Evolutionary conservation across 1,140 invertebrate genomes (phyloP), one percentile per base, ranked within the genome.

Genomic region (Mizuhopecten yessoensis): DNA sequence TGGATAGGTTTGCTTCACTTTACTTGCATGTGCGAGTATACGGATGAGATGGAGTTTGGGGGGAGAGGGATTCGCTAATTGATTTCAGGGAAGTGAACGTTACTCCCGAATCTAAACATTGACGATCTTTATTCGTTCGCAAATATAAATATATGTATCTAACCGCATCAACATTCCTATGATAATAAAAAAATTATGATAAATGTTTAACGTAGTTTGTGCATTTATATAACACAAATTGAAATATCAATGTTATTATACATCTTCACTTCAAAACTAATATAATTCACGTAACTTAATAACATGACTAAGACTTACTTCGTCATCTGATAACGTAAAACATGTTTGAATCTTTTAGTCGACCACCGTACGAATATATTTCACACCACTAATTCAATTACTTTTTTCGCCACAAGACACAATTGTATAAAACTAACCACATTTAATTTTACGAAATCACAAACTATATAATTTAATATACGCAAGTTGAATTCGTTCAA

Each of bases 331-430:
- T 29, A 75, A 75, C 57, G 57, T 7, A 75, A 75, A 75, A 75
- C 57, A 75, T 75, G 57, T 29, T 75, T 5, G n/a, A 29, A 29
- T 75, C 57, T 29, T 1, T n/a, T 75, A 17, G 29, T 17, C 57
- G n/a, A 3, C 57, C 11, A 75, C n/a, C 5, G 57, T 29, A n/a
- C 29, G 57, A 75, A 75, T n/a, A 75, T 29, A 17, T 75, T 75
- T 75, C n/a, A 75, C 57, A 75, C 57, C 29, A 75, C 57, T 75
- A 75, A 75, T 75, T 75, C 57, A 75, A 75, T 75, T 75, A 75
- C 29, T 5, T n/a, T n/a, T 29, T n/a, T 75, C 23, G 29, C 57
- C n/a, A 13, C 57, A 75, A 75, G 57, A 75, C 57, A 29, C 57
- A 75, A 17, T n/a, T 29, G 5, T 13, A 39, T 39, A 39, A 39